Conservation (phyloP, 1,140 invertebrate species). For the Pogonognathellus flavescens region DNA sequence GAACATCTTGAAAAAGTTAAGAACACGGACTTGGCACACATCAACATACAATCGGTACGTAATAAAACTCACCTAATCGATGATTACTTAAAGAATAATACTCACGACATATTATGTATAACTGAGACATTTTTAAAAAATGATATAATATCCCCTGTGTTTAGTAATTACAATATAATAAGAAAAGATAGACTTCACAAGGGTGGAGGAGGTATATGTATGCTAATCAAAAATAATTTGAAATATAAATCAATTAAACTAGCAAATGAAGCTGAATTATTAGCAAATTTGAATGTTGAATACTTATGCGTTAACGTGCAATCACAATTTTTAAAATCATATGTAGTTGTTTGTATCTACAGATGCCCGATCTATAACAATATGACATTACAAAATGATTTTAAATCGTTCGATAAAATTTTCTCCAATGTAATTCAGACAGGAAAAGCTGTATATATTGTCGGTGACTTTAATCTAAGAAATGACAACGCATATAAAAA, state of each 20-base stretch:
- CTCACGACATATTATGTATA: neutral
- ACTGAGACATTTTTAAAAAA: neutral
- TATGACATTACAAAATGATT: neutral
- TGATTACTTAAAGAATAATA: neutral
- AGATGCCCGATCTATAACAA: neutral
- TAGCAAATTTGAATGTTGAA: neutral
- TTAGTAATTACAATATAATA: neutral
- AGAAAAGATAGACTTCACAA: neutral
- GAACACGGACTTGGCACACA: neutral
- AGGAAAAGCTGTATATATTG: neutral
- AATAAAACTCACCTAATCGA: neutral
- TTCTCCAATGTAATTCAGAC: neutral
- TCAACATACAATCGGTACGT: neutral
- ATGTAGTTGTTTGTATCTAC: neutral
- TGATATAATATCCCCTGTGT: neutral
- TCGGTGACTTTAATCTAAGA: constrained; percentile 6
- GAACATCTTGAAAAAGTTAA: neutral
- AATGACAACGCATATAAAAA: neutral
- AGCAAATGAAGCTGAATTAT: neutral
- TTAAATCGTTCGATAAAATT: neutral
- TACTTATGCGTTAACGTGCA: neutral
- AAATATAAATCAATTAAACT: neutral
- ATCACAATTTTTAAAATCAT: neutral
- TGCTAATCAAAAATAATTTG: neutral
- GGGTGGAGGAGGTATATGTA: neutral